phyloP scores from a whole-genome alignment of 2,113 vertebrate genomes.

The Xenus cinereus region DNA sequence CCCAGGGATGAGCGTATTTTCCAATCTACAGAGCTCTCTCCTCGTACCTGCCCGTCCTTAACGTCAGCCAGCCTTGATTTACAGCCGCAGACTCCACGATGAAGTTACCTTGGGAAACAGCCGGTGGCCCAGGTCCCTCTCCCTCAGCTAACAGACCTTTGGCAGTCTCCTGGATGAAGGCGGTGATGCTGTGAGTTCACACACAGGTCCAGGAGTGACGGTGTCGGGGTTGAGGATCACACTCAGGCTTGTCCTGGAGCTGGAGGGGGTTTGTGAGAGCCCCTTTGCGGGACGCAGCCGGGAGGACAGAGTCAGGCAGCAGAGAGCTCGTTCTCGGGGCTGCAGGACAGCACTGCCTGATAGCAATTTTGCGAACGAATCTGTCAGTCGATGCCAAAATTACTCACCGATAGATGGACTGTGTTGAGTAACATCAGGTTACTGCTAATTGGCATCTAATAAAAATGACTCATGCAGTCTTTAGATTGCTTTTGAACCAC shows the following conservation, averaged over 20 bases:
- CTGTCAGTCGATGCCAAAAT: not conserved
- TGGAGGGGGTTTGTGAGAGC: not conserved
- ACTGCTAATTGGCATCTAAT: not conserved
- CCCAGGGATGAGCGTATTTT: not conserved
- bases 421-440: not conserved
- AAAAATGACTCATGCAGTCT: not conserved
- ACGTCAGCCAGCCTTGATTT: not conserved
- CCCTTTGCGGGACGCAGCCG: rapidly evolving
- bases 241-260: not conserved
- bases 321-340: not conserved
- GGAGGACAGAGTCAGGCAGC: not conserved
- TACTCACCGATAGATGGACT: not conserved
- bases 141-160: not conserved
- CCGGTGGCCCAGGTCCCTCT: not conserved
- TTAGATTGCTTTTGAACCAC: not conserved
- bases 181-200: rapidly evolving
- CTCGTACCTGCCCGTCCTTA: not conserved
- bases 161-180: not conserved
- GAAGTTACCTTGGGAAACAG: not conserved
- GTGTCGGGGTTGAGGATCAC: not conserved
- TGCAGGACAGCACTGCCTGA: not conserved
- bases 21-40: not conserved
- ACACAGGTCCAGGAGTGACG: rapidly evolving
- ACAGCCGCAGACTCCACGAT: rapidly evolving
- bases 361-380: not conserved